Conservation (phyloP, 1,140 invertebrate genomes). For the Eufriesea mexicana region DNA sequence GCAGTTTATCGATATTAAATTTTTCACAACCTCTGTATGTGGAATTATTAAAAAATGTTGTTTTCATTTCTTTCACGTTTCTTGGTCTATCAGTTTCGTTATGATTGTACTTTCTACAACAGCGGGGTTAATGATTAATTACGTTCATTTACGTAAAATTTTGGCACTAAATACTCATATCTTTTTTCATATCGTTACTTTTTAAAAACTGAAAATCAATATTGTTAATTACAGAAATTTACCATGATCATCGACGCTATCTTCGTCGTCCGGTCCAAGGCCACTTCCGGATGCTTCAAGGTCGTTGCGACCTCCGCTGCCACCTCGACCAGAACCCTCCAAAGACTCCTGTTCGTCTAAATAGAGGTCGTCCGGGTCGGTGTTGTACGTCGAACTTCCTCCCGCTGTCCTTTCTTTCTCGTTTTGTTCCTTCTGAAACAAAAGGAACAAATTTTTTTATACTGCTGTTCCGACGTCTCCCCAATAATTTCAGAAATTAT, state of each 20-base stretch:
- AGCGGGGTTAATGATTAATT: neutral
- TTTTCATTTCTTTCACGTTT: neutral
- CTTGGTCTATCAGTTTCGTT: neutral
- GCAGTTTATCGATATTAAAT: conserved; percentile 4
- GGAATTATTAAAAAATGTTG: neutral
- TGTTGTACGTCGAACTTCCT: conserved; percentile 72
- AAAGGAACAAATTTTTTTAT: conserved; percentile 6
- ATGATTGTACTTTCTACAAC: neutral
- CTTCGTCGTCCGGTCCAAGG: conserved; percentile 87
- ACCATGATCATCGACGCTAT: conserved; percentile 80
- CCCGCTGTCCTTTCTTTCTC: conserved; percentile 73
- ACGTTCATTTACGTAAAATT: neutral
- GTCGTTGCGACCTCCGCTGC: conserved; percentile 84
- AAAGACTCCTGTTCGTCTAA: conserved; percentile 81
- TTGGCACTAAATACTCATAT: neutral
- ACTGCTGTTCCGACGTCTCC: too few relatives aligned
- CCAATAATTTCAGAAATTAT: neutral
- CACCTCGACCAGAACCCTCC: conserved; percentile 82
- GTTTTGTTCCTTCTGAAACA: conserved; percentile 74
- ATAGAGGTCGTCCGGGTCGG: conserved; percentile 79
- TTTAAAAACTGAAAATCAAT: too few relatives aligned
- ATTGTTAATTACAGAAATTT: conserved; percentile 21
- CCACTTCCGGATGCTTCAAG: conserved; percentile 88
- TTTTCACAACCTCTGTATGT: neutral
- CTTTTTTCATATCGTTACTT: neutral